Percentiles rank a stretch among this genome's conserved stretches.
Conservation (phyloP, 2,888 invertebrate species). For the Sinodicranocentrus sp. region DNA sequence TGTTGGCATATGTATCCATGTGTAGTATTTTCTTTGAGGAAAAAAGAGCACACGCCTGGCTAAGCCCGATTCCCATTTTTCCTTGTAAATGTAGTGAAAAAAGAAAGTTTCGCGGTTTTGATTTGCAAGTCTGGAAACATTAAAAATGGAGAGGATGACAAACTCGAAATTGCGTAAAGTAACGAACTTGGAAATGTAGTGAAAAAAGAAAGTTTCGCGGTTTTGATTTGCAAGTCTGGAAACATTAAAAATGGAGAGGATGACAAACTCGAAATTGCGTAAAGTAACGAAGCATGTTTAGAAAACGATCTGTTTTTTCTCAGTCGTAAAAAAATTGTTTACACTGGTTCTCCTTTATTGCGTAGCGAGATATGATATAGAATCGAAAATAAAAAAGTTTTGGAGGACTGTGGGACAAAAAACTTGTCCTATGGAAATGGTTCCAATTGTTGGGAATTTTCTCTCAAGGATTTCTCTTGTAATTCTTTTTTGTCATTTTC, state of each 20-base stretch:
- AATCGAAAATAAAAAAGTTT: too few relatives aligned
- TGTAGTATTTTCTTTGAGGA: neutral
- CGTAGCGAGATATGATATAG: too few relatives aligned
- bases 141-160: constrained; percentile 66
- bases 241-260: constrained; percentile 65
- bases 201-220: constrained; percentile 41
- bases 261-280: constrained; percentile 60
- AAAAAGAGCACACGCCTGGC: constrained; percentile 48
- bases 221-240: constrained; percentile 70
- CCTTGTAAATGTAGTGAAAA: constrained; percentile 62
- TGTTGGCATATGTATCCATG: neutral
- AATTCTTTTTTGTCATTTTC: too few relatives aligned
- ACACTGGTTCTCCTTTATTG: too few relatives aligned
- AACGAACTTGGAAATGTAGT: neutral
- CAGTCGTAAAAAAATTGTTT: too few relatives aligned
- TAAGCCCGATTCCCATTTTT: constrained; percentile 66
- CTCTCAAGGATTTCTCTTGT: too few relatives aligned
- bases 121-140: constrained; percentile 68
- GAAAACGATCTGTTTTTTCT: too few relatives aligned
- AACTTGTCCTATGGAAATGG: too few relatives aligned
- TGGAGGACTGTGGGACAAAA: too few relatives aligned
- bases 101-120: constrained; percentile 63
- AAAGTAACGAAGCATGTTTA: too few relatives aligned
- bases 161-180: constrained; percentile 42
- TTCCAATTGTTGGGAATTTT: too few relatives aligned